These are phyloP conservation scores for Ptiloglossa arizonensis DNA, from an alignment of 1,140 invertebrate genomes.

Conservation along the genomic window DNA sequence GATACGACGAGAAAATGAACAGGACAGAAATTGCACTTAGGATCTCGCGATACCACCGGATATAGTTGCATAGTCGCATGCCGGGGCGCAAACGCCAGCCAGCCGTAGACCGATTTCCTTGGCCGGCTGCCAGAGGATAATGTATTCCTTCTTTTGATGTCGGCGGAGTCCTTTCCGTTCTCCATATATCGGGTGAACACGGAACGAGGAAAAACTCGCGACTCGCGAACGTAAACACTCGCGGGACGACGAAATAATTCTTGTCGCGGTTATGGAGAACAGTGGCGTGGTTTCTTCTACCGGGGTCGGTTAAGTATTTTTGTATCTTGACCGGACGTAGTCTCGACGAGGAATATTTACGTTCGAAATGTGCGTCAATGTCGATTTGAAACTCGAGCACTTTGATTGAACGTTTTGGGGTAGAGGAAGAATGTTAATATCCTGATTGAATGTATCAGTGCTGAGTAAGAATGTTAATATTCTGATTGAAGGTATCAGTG, in stretches of 20 bases:
- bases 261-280: background rate
- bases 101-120: constrained; percentile 65
- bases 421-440: too few species aligned
- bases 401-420: too few species aligned
- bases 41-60: constrained; percentile 36
- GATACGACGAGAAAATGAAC: background rate
- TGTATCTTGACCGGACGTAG: too few species aligned
- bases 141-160: constrained; percentile 71
- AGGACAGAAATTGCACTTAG: constrained; percentile 11
- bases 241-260: background rate
- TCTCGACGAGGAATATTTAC: too few species aligned
- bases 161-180: constrained; percentile 18
- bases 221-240: background rate
- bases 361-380: too few species aligned
- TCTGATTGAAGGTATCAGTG: too few species aligned
- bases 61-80: constrained; percentile 34
- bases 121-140: constrained; percentile 67
- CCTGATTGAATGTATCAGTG: too few species aligned
- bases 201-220: background rate
- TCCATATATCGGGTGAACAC: constrained; percentile 10
- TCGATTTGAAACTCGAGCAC: too few species aligned
- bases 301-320: too few species aligned
- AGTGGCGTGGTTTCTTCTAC: too few species aligned
- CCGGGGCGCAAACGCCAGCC: constrained; percentile 36
- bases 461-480: too few species aligned